These are phyloP conservation scores for Styela clava DNA, from an alignment of 23 tunicate species.

Conservation along the genomic window DNA sequence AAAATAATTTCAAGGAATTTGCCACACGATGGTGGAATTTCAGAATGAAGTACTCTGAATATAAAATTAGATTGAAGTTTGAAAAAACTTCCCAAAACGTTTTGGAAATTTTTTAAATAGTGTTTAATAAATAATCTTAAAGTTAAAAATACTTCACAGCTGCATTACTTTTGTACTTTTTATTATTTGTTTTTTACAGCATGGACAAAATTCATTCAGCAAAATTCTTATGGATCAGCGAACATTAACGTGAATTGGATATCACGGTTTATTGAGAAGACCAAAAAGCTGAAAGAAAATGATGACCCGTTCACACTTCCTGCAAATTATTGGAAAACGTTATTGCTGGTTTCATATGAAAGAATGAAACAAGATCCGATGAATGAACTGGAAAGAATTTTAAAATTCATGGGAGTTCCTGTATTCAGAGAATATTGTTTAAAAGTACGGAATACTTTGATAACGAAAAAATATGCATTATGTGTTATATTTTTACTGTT, in stretches of 20 bases:
- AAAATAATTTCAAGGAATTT: no score
- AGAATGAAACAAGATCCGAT: not conserved
- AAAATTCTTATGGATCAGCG: not conserved
- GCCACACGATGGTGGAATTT: no score
- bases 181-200: slow-evolving; percentile 3
- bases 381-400: not conserved
- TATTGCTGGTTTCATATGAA: slow-evolving; percentile 2
- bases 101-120: no score
- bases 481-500: not conserved
- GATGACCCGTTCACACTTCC: not conserved
- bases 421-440: slow-evolving; percentile 4
- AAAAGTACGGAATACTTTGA: not conserved
- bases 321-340: not conserved
- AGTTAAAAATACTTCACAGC: no score
- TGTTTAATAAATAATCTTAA: no score
- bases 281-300: not conserved
- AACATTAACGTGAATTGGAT: not conserved
- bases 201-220: not conserved
- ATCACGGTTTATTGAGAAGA: not conserved
- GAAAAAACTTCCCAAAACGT: no score
- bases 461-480: no score
- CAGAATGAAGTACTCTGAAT: no score
- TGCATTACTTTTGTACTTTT: no score
- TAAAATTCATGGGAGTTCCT: not conserved
- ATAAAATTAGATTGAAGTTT: no score